These are phyloP conservation scores for Eremophila alpestris DNA, from an alignment of 2,797 vertebrate genomes.

Conservation along the genomic window DNA sequence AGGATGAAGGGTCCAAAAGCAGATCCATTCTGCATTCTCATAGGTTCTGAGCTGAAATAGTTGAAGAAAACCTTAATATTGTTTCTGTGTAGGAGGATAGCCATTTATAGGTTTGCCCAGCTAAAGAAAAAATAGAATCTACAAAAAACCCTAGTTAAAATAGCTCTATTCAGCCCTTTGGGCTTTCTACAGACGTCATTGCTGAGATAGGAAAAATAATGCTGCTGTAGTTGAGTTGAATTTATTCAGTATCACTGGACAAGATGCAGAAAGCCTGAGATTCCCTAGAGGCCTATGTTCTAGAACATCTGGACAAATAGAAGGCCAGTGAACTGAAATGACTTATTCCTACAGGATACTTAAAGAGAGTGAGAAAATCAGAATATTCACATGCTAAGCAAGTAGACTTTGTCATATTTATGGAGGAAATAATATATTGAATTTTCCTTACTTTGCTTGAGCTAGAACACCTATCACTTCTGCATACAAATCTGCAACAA, in stretches of 20 bases:
- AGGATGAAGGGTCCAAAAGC: not conserved
- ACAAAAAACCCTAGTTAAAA: constrained; percentile 14
- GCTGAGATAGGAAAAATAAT: constrained; percentile 41
- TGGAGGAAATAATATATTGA: not conserved
- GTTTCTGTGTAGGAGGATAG: constrained; percentile 19
- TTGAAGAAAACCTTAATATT: not conserved
- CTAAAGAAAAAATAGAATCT: constrained; percentile 35
- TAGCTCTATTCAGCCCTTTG: constrained; percentile 41
- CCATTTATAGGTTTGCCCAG: constrained; percentile 54
- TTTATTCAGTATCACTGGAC: not conserved
- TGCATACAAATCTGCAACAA: constrained; percentile 97
- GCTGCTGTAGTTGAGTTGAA: not conserved
- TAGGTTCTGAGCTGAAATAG: constrained; percentile 25
- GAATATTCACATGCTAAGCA: not conserved
- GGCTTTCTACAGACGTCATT: constrained; percentile 19
- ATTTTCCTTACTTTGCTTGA: constrained; percentile 91
- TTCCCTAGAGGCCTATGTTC: not conserved
- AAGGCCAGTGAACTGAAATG: not conserved
- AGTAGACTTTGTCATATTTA: not conserved
- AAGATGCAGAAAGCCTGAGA: not conserved
- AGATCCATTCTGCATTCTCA: not conserved
- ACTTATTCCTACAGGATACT: not conserved
- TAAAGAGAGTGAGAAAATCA: not conserved
- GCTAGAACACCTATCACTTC: constrained; percentile 96
- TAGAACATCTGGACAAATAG: constrained; percentile 24